Conservation (phyloP, 2,797 vertebrate genomes). For the Synanceia verrucosa region DNA sequence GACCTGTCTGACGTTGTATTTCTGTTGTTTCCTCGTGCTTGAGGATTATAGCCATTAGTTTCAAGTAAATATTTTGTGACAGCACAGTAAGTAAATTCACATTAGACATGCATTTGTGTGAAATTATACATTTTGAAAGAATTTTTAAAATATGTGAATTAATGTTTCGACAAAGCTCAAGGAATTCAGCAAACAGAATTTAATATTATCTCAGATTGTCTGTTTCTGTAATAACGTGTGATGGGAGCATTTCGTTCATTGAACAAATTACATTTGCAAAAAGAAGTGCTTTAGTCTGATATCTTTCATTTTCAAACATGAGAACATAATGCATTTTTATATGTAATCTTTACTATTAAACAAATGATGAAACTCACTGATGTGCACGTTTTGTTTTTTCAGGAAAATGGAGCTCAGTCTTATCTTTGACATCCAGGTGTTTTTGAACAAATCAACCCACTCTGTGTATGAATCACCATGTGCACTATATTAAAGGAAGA, state of each 20-base stretch:
- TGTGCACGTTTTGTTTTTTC: neutral
- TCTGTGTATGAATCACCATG: slow-evolving; percentile 17
- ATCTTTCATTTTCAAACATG: slow-evolving; percentile 51
- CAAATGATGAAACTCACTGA: neutral
- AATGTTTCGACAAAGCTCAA: slow-evolving; percentile 43
- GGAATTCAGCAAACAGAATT: slow-evolving; percentile 60
- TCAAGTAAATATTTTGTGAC: slow-evolving; percentile 27
- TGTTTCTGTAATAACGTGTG: slow-evolving; percentile 1
- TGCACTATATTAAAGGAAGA: slow-evolving; percentile 35
- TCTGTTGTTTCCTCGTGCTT: slow-evolving; percentile 33
- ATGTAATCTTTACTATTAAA: slow-evolving; percentile 2
- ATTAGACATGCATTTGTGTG: slow-evolving; percentile 26
- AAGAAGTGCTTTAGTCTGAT: slow-evolving; percentile 38
- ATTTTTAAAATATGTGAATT: neutral
- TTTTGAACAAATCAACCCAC: slow-evolving; percentile 26
- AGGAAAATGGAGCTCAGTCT: neutral
- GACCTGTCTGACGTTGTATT: slow-evolving; percentile 26
- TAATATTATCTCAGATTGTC: neutral
- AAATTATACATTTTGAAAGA: slow-evolving; percentile 9
- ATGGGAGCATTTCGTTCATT: slow-evolving; percentile 11
- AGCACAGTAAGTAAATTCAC: slow-evolving; percentile 35
- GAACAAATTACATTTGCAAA: slow-evolving; percentile 11
- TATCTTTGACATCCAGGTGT: slow-evolving; percentile 10
- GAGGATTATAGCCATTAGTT: slow-evolving; percentile 54
- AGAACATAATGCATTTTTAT: neutral